Conservation (phyloP, 2,113 vertebrate genomes). For the Gadus macrocephalus region DNA sequence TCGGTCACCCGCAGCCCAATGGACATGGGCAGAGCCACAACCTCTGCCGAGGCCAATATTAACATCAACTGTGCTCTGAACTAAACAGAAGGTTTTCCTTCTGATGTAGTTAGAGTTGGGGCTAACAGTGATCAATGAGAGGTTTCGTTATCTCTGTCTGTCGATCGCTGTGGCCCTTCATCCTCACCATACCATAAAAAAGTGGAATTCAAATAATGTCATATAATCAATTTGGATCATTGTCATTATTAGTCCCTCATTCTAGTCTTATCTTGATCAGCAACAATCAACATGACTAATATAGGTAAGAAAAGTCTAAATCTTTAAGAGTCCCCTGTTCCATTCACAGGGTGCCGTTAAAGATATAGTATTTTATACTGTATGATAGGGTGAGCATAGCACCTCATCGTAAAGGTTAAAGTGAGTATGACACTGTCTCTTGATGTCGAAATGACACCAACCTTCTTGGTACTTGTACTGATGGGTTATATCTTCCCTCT, state of each 20-base stretch:
- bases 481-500: conserved; percentile 69
- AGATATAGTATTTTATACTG: background rate
- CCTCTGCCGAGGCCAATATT: background rate
- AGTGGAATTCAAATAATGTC: too few species aligned
- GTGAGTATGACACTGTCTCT: background rate
- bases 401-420: background rate
- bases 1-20: too few species aligned
- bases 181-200: too few species aligned
- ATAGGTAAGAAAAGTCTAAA: too few species aligned
- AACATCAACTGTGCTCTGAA: background rate
- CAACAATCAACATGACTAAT: too few species aligned
- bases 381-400: background rate
- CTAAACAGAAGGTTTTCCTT: background rate
- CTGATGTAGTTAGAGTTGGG: background rate
- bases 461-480: conserved; percentile 78
- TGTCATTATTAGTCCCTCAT: too few species aligned
- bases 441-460: conserved; percentile 25
- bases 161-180: too few species aligned
- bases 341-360: too few species aligned
- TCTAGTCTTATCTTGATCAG: too few species aligned
- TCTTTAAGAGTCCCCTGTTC: too few species aligned
- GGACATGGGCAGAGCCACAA: background rate
- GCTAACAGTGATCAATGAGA: background rate
- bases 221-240: too few species aligned
- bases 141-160: too few species aligned